Evolutionary conservation across 2,113 vertebrate species (phyloP).

Genomic region (Sceloporus tristichus): DNA sequence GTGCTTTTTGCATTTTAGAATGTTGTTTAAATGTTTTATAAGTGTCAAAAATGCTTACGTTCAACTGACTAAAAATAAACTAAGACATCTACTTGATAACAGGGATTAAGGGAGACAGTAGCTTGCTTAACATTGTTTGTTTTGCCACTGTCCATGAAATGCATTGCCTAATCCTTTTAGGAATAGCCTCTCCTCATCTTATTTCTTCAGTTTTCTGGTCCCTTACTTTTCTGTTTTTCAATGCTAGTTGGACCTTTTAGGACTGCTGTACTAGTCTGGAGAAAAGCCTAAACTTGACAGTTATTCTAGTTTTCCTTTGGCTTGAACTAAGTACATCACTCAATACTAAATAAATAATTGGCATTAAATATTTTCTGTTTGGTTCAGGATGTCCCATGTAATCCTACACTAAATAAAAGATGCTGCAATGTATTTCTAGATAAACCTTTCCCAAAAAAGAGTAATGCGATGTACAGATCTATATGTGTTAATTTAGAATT

Average conservation of each 20-base stretch:
- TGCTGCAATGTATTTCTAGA: neutral
- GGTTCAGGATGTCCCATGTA: neutral
- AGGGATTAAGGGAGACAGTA: neutral
- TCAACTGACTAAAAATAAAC: slow-evolving; percentile 23
- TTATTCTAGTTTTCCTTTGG: neutral
- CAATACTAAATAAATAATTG: neutral
- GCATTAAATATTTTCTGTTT: neutral
- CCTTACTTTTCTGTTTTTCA: neutral
- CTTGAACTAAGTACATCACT: neutral
- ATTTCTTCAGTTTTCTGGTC: neutral
- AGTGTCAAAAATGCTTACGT: slow-evolving; percentile 59
- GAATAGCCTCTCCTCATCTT: neutral
- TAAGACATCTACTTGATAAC: neutral
- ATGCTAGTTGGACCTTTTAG: neutral
- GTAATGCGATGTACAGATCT: neutral
- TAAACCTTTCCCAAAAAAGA: neutral
- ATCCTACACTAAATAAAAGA: neutral
- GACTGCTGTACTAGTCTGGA: neutral
- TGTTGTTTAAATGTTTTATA: slow-evolving; percentile 66
- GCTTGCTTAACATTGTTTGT: slow-evolving; percentile 1
- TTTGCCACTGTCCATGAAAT: neutral
- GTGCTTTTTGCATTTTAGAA: slow-evolving; percentile 41
- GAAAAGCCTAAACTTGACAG: neutral
- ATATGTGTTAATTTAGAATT: neutral
- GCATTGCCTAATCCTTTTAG: neutral